Evolutionary conservation across 2,113 vertebrate genomes (phyloP).

Genomic region (Tenebrosternarchus preto): DNA sequence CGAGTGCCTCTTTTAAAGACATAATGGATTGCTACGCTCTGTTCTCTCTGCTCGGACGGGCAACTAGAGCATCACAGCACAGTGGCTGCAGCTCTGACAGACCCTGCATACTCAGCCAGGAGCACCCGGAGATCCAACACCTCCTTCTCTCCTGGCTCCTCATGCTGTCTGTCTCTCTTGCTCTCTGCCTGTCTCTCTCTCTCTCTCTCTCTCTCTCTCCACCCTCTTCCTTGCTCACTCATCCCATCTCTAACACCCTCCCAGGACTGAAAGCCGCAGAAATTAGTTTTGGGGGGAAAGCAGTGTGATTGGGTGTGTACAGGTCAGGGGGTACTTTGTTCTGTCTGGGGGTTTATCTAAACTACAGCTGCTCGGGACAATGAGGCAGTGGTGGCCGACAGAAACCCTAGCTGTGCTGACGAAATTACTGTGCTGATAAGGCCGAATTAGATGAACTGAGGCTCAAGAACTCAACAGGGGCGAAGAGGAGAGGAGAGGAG

Average conservation of each 20-base stretch:
- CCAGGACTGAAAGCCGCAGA: slow-evolving; percentile 75
- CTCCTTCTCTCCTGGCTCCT: slow-evolving; percentile 67
- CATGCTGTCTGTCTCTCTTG: slow-evolving; percentile 54
- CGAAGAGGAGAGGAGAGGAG: slow-evolving; percentile 26
- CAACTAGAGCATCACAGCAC: slow-evolving; percentile 51
- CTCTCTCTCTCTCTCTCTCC: slow-evolving; percentile 73
- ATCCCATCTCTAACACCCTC: slow-evolving; percentile 73
- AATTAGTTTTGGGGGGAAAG: slow-evolving; percentile 84
- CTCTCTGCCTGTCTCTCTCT: slow-evolving; percentile 60
- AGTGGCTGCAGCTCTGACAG: slow-evolving; percentile 64
- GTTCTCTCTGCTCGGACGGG: slow-evolving; percentile 14
- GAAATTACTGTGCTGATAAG: slow-evolving; percentile 93
- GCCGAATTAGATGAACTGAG: slow-evolving; percentile 83
- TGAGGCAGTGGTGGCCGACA: slow-evolving; percentile 87
- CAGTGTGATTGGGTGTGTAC: slow-evolving; percentile 89
- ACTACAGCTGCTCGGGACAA: slow-evolving; percentile 91
- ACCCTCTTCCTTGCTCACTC: slow-evolving; percentile 71
- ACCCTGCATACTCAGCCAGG: slow-evolving; percentile 75
- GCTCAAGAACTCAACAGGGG: slow-evolving; percentile 76
- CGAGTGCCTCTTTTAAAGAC: not conserved
- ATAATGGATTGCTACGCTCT: not conserved
- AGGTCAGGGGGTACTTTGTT: slow-evolving; percentile 96
- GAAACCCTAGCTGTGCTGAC: slow-evolving; percentile 91
- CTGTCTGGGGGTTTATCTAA: slow-evolving; percentile 97
- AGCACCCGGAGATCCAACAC: slow-evolving; percentile 80